A percentile compares a stretch with the other conserved stretches of the same genome.
phyloP scores from a whole-genome alignment of 2,113 vertebrate species.

The Ptilorrhoa leucosticta region DNA sequence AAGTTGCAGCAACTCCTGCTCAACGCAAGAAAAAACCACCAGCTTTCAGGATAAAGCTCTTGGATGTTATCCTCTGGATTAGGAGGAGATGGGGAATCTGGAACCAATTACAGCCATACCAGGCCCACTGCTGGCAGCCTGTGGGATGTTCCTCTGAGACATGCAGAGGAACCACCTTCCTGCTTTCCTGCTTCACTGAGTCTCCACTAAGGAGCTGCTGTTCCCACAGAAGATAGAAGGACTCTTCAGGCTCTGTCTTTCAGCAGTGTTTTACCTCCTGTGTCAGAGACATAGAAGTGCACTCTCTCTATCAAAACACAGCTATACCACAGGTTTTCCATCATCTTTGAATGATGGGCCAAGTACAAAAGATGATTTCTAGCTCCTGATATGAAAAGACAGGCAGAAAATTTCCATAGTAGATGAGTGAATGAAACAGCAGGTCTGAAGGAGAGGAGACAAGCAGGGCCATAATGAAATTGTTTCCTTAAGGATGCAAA shows the following conservation, averaged over 20 bases:
- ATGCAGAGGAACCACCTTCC: background rate
- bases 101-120: background rate
- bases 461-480: background rate
- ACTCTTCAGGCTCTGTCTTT: background rate
- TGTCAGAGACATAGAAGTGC: background rate
- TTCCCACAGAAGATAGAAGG: background rate
- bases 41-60: background rate
- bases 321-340: background rate
- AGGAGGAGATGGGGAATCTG: background rate
- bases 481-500: background rate
- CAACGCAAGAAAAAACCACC: background rate
- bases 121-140: background rate
- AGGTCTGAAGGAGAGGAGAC: background rate
- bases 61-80: background rate
- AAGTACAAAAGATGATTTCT: background rate
- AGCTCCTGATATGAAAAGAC: background rate
- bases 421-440: background rate
- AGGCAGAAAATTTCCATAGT: background rate
- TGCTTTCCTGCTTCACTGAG: background rate
- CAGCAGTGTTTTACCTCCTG: background rate
- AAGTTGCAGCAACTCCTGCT: background rate
- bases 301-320: background rate
- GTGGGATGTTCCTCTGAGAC: background rate
- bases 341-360: background rate
- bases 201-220: background rate